A percentile compares a stretch with the other conserved stretches of the same genome.
These are phyloP conservation scores for Xiphophorus maculatus DNA, from an alignment of 2,113 vertebrate species.

Conservation along the genomic window DNA sequence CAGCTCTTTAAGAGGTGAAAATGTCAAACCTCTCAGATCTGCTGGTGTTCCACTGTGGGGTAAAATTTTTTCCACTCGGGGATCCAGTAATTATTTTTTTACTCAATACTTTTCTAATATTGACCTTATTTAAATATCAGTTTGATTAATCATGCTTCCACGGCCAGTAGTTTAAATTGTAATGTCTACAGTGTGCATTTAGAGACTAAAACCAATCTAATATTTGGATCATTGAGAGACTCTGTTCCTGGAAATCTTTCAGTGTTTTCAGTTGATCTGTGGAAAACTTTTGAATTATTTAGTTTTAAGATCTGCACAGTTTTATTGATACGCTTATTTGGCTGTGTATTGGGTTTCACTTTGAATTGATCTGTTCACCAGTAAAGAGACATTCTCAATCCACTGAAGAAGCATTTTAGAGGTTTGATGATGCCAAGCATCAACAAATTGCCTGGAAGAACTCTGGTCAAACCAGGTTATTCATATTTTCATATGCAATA, in stretches of 20 bases:
- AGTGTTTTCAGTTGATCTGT: conserved; percentile 34
- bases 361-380: conserved; percentile 66
- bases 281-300: conserved; percentile 70
- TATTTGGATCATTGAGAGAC: conserved; percentile 13
- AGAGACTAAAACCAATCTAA: not conserved
- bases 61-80: not conserved
- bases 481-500: not conserved
- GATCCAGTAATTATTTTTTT: not conserved
- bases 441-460: conserved; percentile 46
- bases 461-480: not conserved
- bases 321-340: conserved; percentile 61
- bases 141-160: not conserved
- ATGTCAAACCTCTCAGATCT: conserved; percentile 12
- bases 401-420: conserved; percentile 43
- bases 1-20: conserved; percentile 7
- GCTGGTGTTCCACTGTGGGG: not conserved
- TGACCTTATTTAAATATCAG: not conserved
- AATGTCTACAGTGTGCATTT: too few relatives aligned
- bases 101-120: not conserved
- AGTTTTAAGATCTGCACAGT: conserved; percentile 55
- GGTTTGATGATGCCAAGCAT: conserved; percentile 11
- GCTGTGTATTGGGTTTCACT: conserved; percentile 64
- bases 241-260: conserved; percentile 48
- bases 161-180: not conserved
- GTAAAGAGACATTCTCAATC: conserved; percentile 31